A percentile compares a stretch with the other conserved stretches of the same genome.
phyloP scores from a whole-genome alignment of 2,888 invertebrate species.

The Diaperis boleti region DNA sequence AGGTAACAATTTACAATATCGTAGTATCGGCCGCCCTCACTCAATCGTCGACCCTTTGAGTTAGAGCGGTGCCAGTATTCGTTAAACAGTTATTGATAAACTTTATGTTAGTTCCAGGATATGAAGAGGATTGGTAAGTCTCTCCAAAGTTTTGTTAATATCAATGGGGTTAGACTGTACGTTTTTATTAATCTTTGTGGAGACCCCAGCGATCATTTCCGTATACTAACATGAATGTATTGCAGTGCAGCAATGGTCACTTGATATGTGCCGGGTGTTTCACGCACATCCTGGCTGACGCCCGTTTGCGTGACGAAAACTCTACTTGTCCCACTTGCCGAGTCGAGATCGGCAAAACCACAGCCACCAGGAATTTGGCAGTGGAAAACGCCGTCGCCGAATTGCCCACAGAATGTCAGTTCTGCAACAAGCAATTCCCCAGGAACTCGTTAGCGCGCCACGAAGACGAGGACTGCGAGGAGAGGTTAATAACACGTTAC shows the following conservation, averaged over 20 bases:
- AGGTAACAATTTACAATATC: constrained; percentile 18
- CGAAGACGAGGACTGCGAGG: constrained; percentile 86
- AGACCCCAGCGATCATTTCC: neutral
- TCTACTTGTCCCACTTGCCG: constrained; percentile 97
- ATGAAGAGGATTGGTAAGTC: constrained; percentile 64
- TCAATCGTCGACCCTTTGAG: constrained; percentile 29
- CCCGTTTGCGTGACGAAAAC: constrained; percentile 90
- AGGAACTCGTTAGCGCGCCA: constrained; percentile 88
- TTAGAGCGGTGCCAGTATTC: constrained; percentile 18
- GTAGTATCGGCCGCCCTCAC: constrained; percentile 18
- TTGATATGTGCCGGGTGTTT: constrained; percentile 98
- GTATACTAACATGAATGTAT: constrained; percentile 53
- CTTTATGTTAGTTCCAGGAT: constrained; percentile 62
- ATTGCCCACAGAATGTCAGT: constrained; percentile 91
- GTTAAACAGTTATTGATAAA: constrained; percentile 50
- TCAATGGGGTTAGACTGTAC: constrained; percentile 26
- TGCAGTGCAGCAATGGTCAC: constrained; percentile 96
- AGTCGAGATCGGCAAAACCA: constrained; percentile 91
- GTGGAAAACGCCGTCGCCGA: constrained; percentile 97
- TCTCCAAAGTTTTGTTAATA: constrained; percentile 46
- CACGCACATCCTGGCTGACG: constrained; percentile 95
- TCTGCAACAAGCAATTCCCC: constrained; percentile 88
- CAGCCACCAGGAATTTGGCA: constrained; percentile 91
- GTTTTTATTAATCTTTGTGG: constrained; percentile 9
- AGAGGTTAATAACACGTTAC: constrained; percentile 84